Percentiles rank a stretch among this genome's conserved stretches.
These are phyloP conservation scores for Crocodylus rhombifer DNA, from an alignment of 2,797 vertebrate species.

Conservation along the genomic window DNA sequence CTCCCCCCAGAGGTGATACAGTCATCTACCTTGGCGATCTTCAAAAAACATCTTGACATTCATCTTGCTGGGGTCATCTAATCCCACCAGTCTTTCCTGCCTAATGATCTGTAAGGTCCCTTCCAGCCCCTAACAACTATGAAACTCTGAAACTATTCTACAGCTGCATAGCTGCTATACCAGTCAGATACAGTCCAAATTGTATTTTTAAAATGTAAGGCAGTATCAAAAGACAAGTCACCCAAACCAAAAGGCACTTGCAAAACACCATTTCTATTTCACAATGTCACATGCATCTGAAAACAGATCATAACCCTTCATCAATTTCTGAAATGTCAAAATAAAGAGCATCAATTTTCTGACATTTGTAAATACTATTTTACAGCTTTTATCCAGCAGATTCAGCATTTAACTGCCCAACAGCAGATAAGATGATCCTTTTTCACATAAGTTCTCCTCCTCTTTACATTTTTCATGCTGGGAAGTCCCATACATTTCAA, in stretches of 20 bases:
- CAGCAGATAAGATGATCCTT: not conserved
- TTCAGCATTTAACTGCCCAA: not conserved
- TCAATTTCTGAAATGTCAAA: not conserved
- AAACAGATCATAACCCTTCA: not conserved
- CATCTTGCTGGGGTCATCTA: too few species aligned
- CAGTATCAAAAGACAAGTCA: not conserved
- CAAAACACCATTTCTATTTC: not conserved
- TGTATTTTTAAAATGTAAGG: not conserved
- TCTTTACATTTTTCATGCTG: not conserved
- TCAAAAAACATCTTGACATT: too few species aligned
- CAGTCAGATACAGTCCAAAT: not conserved
- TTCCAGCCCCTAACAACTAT: too few species aligned
- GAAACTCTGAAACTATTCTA: not conserved
- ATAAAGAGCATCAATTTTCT: not conserved
- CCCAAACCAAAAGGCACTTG: not conserved
- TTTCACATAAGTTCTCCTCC: slow-evolving; percentile 24
- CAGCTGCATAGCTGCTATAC: not conserved
- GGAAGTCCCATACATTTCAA: not conserved
- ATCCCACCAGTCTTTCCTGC: too few species aligned
- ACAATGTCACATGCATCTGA: not conserved
- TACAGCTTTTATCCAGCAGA: slow-evolving; percentile 2
- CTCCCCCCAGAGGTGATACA: too few species aligned
- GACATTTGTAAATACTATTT: slow-evolving; percentile 33
- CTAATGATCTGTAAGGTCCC: too few species aligned
- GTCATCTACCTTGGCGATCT: too few species aligned